Conservation (phyloP, 2,113 vertebrate species). For the Nicator chloris region DNA sequence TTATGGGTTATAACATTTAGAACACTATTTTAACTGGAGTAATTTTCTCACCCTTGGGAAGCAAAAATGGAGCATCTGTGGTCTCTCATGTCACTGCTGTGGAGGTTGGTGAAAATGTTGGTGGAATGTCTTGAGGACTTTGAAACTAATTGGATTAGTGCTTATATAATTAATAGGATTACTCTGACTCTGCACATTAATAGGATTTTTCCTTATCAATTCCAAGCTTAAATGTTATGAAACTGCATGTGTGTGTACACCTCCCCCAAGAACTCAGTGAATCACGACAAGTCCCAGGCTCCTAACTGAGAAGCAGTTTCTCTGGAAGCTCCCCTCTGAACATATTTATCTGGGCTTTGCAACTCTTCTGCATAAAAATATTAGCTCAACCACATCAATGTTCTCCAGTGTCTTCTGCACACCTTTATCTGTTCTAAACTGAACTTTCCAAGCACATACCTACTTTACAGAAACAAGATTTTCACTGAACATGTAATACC, state of each 20-base stretch:
- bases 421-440: background rate
- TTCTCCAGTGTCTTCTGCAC: background rate
- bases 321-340: background rate
- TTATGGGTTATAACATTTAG: background rate
- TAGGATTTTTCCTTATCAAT: constrained; percentile 47
- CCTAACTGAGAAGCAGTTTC: accelerated
- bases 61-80: background rate
- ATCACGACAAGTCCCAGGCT: background rate
- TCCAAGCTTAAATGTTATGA: background rate
- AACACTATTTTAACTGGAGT: background rate
- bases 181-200: constrained; percentile 9
- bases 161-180: constrained; percentile 45
- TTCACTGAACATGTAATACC: background rate
- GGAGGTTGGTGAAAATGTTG: background rate
- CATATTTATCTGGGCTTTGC: background rate
- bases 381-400: background rate
- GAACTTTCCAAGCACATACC: background rate
- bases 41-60: background rate
- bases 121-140: constrained; percentile 10
- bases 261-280: background rate
- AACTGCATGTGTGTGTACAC: background rate
- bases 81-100: background rate
- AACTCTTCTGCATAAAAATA: background rate
- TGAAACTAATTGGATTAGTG: constrained; percentile 46
- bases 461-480: background rate